phyloP scores from a whole-genome alignment of 2,888 invertebrate genomes.

The Caenorhabditis afra region DNA sequence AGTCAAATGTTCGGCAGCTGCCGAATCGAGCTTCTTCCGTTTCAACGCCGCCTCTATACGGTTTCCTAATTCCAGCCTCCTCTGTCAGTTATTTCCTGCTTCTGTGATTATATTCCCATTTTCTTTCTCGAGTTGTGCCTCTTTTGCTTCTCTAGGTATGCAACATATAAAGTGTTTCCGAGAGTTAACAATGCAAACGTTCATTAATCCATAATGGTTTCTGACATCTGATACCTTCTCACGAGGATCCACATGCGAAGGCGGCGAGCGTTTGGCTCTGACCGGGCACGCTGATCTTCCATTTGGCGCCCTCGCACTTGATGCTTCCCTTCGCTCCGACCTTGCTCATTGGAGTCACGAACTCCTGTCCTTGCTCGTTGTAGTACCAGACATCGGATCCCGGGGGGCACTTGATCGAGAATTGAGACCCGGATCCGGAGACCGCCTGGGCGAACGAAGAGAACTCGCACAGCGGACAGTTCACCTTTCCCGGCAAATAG shows the following conservation, averaged over 20 bases:
- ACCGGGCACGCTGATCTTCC: slow-evolving; percentile 47
- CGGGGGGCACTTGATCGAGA: slow-evolving; percentile 35
- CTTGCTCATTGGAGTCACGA: slow-evolving; percentile 33
- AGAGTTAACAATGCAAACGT: too few species aligned
- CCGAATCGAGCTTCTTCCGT: neutral
- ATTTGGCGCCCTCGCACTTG: slow-evolving; percentile 44
- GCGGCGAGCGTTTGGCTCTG: slow-evolving; percentile 32
- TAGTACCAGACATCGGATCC: slow-evolving; percentile 40
- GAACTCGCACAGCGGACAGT: slow-evolving; percentile 42
- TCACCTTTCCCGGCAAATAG: slow-evolving; percentile 17
- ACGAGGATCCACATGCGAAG: slow-evolving; percentile 31
- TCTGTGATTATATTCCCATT: slow-evolving; percentile 4
- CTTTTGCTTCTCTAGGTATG: neutral
- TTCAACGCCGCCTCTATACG: slow-evolving; percentile 7
- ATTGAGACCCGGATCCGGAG: slow-evolving; percentile 23
- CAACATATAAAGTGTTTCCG: too few species aligned
- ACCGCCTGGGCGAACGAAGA: slow-evolving; percentile 6
- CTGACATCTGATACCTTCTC: slow-evolving; percentile 10
- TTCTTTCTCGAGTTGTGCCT: slow-evolving; percentile 6
- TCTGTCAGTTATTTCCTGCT: slow-evolving; percentile 2
- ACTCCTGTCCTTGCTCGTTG: slow-evolving; percentile 34
- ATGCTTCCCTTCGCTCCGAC: slow-evolving; percentile 31
- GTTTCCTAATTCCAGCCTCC: neutral
- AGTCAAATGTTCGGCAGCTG: neutral
- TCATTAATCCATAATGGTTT: too few species aligned